Conservation (phyloP, 2,113 vertebrate genomes). For the Takifugu flavidus region DNA sequence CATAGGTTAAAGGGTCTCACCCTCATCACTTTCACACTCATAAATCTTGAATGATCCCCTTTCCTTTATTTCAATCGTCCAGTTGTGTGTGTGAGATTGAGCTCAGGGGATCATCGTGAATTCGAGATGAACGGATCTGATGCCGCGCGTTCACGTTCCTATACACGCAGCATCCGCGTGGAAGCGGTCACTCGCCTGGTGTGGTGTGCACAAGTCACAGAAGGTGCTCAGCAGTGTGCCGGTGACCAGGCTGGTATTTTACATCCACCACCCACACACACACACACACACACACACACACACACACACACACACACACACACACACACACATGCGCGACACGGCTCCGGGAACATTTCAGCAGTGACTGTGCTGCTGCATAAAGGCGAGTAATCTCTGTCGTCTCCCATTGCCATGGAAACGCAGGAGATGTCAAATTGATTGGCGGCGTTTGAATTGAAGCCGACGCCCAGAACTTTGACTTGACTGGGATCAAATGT, state of each 20-base stretch:
- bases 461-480: constrained; percentile 18
- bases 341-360: constrained; percentile 42
- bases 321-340: constrained; percentile 8
- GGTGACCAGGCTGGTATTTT: constrained; percentile 37
- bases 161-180: not conserved
- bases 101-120: constrained; percentile 2
- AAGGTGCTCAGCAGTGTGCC: constrained; percentile 60
- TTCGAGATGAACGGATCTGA: no score
- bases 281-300: constrained; percentile 49
- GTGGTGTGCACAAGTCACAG: constrained; percentile 42
- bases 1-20: not conserved
- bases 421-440: constrained; percentile 46
- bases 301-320: constrained; percentile 30
- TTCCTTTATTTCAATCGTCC: constrained; percentile 6
- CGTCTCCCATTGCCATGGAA: constrained; percentile 61
- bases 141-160: not conserved
- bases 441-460: constrained; percentile 30
- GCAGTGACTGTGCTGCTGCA: constrained; percentile 32
- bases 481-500: constrained; percentile 13
- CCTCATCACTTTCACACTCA: not conserved
- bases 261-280: constrained; percentile 48
- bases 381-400: constrained; percentile 34
- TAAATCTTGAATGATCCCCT: not conserved
- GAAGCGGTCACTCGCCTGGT: constrained; percentile 34
- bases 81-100: constrained; percentile 14